A percentile compares a stretch with the other conserved stretches of the same genome.
phyloP scores from a whole-genome alignment of 1,140 invertebrate genomes.

The Oreohelix idahoensis region DNA sequence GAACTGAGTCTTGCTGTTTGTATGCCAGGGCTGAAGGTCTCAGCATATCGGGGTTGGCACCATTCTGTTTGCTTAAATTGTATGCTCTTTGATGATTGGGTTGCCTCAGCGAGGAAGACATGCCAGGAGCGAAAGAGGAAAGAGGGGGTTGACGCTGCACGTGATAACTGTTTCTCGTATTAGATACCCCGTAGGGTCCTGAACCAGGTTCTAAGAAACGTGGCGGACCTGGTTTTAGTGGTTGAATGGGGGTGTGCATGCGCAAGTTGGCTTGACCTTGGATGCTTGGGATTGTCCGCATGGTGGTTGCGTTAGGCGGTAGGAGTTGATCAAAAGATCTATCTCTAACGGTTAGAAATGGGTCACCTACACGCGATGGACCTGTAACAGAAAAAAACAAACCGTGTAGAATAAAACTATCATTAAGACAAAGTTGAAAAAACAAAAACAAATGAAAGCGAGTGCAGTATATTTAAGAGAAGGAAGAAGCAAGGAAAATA shows the following conservation, averaged over 20 bases:
- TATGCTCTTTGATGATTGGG: not conserved
- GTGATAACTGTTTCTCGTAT: not conserved
- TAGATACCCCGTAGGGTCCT: not conserved
- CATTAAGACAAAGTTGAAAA: too few relatives aligned
- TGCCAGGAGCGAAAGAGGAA: not conserved
- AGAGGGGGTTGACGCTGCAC: conserved; percentile 1
- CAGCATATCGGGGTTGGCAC: not conserved
- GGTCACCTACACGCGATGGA: not conserved
- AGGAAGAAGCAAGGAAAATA: too few relatives aligned
- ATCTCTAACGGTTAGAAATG: not conserved
- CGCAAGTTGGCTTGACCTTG: not conserved
- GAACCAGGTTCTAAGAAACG: not conserved
- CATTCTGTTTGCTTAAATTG: not conserved
- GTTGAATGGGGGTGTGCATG: not conserved
- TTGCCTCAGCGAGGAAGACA: not conserved
- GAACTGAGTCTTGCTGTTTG: not conserved
- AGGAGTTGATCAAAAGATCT: not conserved
- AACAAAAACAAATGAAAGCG: too few relatives aligned
- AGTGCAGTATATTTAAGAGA: too few relatives aligned
- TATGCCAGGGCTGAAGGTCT: conserved; percentile 28
- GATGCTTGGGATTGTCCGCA: not conserved
- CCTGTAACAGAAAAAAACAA: not conserved
- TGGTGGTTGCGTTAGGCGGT: not conserved
- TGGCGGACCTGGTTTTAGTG: not conserved
- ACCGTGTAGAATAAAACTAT: too few relatives aligned